Evolutionary conservation across 2,797 vertebrate genomes (phyloP), one percentile per base, ranked within the genome.

Genomic region (Catamblyrhynchus diadema): DNA sequence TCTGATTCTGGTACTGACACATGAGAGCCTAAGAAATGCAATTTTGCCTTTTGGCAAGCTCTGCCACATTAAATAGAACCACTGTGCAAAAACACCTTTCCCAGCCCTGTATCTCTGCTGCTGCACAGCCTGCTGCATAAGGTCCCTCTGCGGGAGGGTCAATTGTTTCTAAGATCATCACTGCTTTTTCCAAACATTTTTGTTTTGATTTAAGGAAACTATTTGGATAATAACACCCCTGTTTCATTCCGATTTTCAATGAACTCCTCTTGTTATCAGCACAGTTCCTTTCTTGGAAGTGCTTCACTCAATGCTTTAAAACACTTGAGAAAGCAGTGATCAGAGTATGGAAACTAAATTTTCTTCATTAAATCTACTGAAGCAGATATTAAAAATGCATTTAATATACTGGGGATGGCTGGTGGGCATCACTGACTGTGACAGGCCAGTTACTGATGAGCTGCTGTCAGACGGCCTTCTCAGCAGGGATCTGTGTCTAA

Each of bases 301-400:
- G 95, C 85, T 96, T 95, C 62, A 81, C 88, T 93, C 92, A 92
- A 44, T 91, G 95, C 95, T 96, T 97, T 96, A 95, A 91, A 98
- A 98, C 97, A 98, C 97, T 98, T 89, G 96, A 98, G 89, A 96
- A 98, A 98, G 97, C 97, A 97, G 96, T 97, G 97, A 97, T 97
- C 97, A 96, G 96, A 97, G 96, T 98, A 98, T 42, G 94, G 96
- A 98, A 98, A 98, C 97, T 94, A 98, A 98, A 97, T 98, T 98
- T 98, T 98, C 97, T 98, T 98, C 97, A 98, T 98, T 98, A 98
- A 98, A 97, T 98, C 98, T 98, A 98, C 97, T 98, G 97, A 98
- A 98, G 98, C 98, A 98, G 97, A 98, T 98, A 98, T 98, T 98
- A 98, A 98, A 98, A 98, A 98, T 98, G 98, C 97, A 98, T 98